Evolutionary conservation across 2,113 vertebrate genomes (phyloP), one percentile per base, ranked within the genome.

Genomic region (Datnioides undecimradiatus): DNA sequence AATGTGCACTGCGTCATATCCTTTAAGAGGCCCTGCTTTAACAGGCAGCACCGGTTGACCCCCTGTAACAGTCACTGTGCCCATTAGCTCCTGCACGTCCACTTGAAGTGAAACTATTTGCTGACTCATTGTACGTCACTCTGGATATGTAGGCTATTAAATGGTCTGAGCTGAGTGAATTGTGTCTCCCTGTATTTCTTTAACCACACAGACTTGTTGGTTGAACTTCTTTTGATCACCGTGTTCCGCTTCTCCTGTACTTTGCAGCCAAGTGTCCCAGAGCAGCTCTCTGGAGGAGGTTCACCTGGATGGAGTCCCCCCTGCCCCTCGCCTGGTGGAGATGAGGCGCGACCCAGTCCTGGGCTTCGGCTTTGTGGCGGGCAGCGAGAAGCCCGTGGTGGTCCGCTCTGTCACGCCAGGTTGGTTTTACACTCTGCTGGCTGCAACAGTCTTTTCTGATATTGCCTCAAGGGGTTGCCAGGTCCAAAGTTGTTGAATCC

Each of bases 401-500:
- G 97, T 99, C 79, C 97, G 97, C 82, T 99, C 98, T 10, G 97
- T 99, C 84, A 99, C 97, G 23, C 97, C 98, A 96, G 97, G 97
- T 77, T 40, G 12, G 59, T 8, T 3, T 14, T 27, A 4, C 14
- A 3, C 43, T 23, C 25, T 48, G 48, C 14, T 68, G 40, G 2
- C 34, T 48, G 8, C 33, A 33, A 57, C 9, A 19, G 25, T 25
- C 2, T 13, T 31, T 1, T 17, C 2, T n/a, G n/a, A 62, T 62
- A 8, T 49, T 5, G n/a, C 45, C 43, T 33, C 64, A 45, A 19
- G 43, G 43, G 19, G 43, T 6, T 6, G 17, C 16, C 45, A 48
- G n/a, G 45, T 48, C 7, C 21, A 8, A n/a, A 48, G n/a, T n/a
- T n/a, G 3, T 43, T 3, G 13, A 43, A n/a, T n/a, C n/a, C n/a